Conservation (phyloP, 1,140 invertebrate genomes). For the Nasonia giraulti region DNA sequence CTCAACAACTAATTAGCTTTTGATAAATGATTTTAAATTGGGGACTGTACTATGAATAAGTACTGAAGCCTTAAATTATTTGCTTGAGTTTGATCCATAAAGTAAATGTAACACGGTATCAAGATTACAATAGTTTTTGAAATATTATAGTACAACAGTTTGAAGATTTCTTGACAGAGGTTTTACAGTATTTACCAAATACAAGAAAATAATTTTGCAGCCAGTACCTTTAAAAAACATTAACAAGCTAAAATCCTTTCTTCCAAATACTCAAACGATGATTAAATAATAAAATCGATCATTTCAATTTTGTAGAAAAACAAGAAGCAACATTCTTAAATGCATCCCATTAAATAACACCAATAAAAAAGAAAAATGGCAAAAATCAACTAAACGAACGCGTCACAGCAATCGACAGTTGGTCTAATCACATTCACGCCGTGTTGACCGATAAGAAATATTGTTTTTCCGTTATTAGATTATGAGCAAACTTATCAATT, state of each 20-base stretch:
- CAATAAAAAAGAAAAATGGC: constrained; percentile 27
- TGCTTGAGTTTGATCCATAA: constrained; percentile 1
- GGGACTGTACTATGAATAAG: background rate
- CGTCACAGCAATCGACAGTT: constrained; percentile 34
- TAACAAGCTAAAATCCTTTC: background rate
- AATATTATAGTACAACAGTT: constrained; percentile 15
- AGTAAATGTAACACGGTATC: constrained; percentile 45
- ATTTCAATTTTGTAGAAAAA: background rate
- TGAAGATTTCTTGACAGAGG: constrained; percentile 46
- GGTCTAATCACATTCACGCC: background rate
- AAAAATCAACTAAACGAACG: constrained; percentile 31
- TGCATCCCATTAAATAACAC: constrained; percentile 19
- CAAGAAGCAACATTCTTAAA: constrained; percentile 7
- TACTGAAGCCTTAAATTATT: background rate
- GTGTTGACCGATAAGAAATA: background rate
- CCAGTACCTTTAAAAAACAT: background rate
- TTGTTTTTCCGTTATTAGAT: constrained; percentile 1
- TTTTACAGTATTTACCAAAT: constrained; percentile 36
- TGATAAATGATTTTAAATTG: background rate
- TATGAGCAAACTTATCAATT: background rate
- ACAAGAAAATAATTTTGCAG: constrained; percentile 21
- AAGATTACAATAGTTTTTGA: constrained; percentile 42
- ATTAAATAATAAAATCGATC: background rate
- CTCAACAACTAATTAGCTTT: background rate
- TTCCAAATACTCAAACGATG: no score